Conservation (phyloP, 2,113 vertebrate genomes). For the Seriola aureovittata region DNA sequence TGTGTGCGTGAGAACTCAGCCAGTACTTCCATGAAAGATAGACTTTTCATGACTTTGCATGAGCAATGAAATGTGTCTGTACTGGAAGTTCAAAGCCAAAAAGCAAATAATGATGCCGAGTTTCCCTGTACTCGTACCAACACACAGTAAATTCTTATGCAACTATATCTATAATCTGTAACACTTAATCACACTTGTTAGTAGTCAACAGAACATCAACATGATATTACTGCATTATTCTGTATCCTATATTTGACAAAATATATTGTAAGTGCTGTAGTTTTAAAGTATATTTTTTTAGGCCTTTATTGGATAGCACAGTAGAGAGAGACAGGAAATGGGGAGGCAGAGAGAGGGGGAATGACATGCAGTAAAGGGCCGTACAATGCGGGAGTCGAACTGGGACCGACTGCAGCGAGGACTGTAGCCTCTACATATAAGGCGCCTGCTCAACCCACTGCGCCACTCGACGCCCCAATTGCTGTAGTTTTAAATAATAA, state of each 20-base stretch:
- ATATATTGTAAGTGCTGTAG: neutral
- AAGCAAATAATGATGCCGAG: neutral
- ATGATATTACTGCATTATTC: neutral
- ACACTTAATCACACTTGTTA: neutral
- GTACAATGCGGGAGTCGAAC: too few species aligned
- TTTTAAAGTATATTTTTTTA: too few species aligned
- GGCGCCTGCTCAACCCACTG: too few species aligned
- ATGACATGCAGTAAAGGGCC: too few species aligned
- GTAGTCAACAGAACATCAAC: neutral
- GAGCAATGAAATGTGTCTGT: constrained; percentile 8
- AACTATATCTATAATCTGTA: neutral
- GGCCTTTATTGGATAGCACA: too few species aligned
- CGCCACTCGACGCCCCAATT: too few species aligned
- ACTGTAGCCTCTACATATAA: too few species aligned
- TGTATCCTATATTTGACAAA: neutral
- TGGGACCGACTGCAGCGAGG: too few species aligned
- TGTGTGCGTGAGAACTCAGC: constrained; percentile 56
- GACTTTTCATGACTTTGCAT: constrained; percentile 1
- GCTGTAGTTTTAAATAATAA: too few species aligned
- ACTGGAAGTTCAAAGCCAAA: neutral
- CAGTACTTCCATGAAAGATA: constrained; percentile 44
- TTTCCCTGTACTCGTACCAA: neutral
- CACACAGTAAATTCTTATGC: neutral
- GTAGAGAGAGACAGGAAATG: too few species aligned
- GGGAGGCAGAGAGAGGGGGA: too few species aligned